Base-by-base conservation (phyloP, 2,797 vertebrate species). In the Brachyrhaphis roseni region DNA sequence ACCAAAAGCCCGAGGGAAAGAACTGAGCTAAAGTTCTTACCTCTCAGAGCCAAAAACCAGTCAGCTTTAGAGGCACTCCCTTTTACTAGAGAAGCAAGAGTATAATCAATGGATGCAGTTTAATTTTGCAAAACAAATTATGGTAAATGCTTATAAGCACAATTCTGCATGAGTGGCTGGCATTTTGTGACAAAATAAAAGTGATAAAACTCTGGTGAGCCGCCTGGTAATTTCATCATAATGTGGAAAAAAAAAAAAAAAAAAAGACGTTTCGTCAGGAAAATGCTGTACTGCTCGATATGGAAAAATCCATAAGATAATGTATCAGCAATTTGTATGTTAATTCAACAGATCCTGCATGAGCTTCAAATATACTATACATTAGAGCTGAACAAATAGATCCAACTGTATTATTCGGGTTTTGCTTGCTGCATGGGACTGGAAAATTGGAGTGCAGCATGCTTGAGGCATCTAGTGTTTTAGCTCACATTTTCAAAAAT, bases 291-390 rank as follows among this genome's bases (percentile, higher is more conserved):
- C 91, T 82, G 90, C 81, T 85, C 83, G 81, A 91, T 92, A 83
- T 76, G 36, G 28, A 83, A 91, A 88, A 90, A 81, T 83, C 85
- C 47, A 83, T 78, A 72, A 89, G 88, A 94, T 94, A 92, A 93
- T 89, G 82, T 89, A 93, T 93, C 89, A 95, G 90, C 91, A 91
- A 93, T 94, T 92, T 93, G 85, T 93, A 94, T 91, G 93, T 92
- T 95, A 94, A 95, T 94, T 90, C 84, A 84, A 88, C 90, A 90
- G 92, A 92, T 83, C 78, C 81, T 81, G 84, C 72, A 57, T 82
- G 83, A 77, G 84, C 78, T 79, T 84, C 83, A 77, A 84, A 84
- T 82, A 92, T 93, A 92, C 89, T 89, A 84, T 85, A 94, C 86
- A 92, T 93, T 90, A 90, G 78, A 92, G 91, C 84, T 85, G 87